Evolutionary conservation across 2,113 vertebrate genomes (phyloP).

Genomic region (Indri indri): DNA sequence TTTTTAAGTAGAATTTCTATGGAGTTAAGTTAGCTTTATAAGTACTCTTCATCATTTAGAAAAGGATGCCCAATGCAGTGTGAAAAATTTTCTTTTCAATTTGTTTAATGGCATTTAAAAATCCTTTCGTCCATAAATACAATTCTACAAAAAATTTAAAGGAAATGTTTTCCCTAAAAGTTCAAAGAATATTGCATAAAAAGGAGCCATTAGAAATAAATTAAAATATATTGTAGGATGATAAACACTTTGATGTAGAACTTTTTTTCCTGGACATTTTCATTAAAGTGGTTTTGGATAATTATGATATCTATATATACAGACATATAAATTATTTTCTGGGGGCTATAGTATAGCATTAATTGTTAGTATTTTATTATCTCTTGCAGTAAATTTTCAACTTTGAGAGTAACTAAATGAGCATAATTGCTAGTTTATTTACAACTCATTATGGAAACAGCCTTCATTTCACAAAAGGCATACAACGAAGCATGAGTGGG

Average conservation of each 20-base stretch:
- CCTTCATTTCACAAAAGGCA: conserved; percentile 68
- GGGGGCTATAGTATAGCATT: neutral
- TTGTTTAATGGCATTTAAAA: conserved; percentile 36
- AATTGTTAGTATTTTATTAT: neutral
- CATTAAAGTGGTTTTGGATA: neutral
- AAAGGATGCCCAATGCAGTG: neutral
- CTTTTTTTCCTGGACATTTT: neutral
- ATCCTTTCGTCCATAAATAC: neutral
- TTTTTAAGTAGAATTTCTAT: conserved; percentile 14
- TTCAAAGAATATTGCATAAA: neutral
- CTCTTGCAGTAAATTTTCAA: conserved; percentile 11
- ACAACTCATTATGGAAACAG: conserved; percentile 75
- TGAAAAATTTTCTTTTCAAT: neutral
- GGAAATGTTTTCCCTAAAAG: neutral
- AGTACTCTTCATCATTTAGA: neutral
- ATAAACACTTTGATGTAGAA: neutral
- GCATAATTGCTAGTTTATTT: conserved; percentile 57
- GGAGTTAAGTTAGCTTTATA: neutral
- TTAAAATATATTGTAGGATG: neutral
- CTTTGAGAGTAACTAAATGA: conserved; percentile 21
- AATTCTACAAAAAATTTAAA: neutral
- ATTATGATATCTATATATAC: neutral
- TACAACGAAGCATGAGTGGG: conserved; percentile 57
- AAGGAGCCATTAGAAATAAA: neutral
- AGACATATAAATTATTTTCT: neutral